A percentile compares a stretch with the other conserved stretches of the same genome.
Conservation (phyloP, 2,888 invertebrate species). For the Alviniconcha strummeri region DNA sequence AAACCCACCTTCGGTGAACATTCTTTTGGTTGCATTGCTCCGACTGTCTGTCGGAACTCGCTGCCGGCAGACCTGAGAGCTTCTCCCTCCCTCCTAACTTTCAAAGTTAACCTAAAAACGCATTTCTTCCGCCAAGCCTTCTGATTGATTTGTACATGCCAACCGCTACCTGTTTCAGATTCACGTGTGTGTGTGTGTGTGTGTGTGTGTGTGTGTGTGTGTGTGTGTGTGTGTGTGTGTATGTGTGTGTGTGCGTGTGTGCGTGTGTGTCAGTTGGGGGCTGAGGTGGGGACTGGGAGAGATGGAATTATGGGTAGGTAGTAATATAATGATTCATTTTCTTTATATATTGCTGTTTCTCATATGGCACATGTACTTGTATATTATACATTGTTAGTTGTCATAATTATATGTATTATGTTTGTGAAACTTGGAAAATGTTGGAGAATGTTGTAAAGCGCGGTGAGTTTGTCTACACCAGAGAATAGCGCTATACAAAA, state of each 20-base stretch:
- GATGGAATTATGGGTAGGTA: neutral
- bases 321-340: no score
- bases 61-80: neutral
- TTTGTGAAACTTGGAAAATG: no score
- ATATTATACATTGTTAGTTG: no score
- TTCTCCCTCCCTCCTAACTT: neutral
- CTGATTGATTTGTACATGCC: no score
- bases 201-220: neutral
- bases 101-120: neutral
- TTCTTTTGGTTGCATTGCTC: neutral
- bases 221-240: neutral
- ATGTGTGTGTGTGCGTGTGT: neutral
- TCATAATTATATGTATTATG: no score
- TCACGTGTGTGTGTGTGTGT: neutral
- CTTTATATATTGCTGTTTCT: no score
- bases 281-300: neutral
- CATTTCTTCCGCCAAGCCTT: no score
- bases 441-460: no score
- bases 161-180: no score
- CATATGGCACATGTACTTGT: no score
- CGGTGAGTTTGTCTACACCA: no score
- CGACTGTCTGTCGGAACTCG: neutral
- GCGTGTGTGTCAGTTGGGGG: neutral
- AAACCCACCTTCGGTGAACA: neutral
- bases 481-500: no score